These are phyloP conservation scores for Agrotis ipsilon DNA, from an alignment of 2,888 invertebrate genomes.

Conservation along the genomic window DNA sequence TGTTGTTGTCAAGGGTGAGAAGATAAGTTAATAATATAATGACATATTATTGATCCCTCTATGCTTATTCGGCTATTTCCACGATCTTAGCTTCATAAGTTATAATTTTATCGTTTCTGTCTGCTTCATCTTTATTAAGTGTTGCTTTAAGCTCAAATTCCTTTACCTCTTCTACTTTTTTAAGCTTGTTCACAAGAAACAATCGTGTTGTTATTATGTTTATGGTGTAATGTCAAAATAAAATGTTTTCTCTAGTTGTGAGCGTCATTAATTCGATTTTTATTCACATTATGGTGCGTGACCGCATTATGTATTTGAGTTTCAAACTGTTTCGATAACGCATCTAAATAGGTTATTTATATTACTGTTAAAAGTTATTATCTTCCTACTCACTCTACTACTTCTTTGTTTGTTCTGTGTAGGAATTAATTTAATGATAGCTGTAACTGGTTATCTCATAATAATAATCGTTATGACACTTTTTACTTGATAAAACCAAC, in stretches of 20 bases:
- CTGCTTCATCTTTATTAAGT: constrained; percentile 45
- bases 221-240: constrained; percentile 88
- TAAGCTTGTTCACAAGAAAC: constrained; percentile 72
- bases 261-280: constrained; percentile 86
- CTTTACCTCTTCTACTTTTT: constrained; percentile 37
- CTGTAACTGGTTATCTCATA: background rate
- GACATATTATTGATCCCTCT: constrained; percentile 86
- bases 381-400: constrained; percentile 38
- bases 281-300: constrained; percentile 84
- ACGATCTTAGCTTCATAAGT: constrained; percentile 75
- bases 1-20: constrained; percentile 91
- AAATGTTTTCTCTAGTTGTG: constrained; percentile 83
- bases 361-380: constrained; percentile 64
- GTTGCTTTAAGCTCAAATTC: constrained; percentile 60
- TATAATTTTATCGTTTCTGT: constrained; percentile 63
- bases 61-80: constrained; percentile 82
- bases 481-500: too few relatives aligned
- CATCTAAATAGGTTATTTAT: constrained; percentile 75
- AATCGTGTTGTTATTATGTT: constrained; percentile 85
- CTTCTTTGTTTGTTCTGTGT: constrained; percentile 27
- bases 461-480: background rate
- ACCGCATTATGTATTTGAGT: constrained; percentile 75
- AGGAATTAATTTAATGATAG: constrained; percentile 19
- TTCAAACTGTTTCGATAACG: constrained; percentile 77
- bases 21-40: constrained; percentile 91